Evolutionary conservation across 2,888 invertebrate genomes (phyloP).

Genomic region (Torymus texanus): DNA sequence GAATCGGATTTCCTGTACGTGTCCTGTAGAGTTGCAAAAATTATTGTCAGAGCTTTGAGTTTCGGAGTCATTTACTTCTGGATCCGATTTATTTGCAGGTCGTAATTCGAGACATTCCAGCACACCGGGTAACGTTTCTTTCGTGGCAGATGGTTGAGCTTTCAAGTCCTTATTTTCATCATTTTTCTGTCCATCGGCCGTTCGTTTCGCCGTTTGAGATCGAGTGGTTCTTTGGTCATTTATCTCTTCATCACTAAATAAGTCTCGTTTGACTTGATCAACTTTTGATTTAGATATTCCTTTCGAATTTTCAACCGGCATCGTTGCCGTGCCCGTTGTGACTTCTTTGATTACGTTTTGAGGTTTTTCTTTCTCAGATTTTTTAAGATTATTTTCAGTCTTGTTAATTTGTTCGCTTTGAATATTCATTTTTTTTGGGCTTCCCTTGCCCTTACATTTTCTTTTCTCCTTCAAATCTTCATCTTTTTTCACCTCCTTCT

Average conservation of each 20-base stretch:
- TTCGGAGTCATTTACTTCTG: constrained; percentile 39
- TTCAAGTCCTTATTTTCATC: too few relatives aligned
- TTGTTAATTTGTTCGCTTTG: constrained; percentile 14
- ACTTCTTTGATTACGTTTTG: constrained; percentile 19
- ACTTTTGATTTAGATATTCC: constrained; percentile 64
- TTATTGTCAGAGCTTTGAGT: not conserved
- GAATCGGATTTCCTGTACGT: constrained; percentile 49
- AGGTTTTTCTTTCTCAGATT: not conserved
- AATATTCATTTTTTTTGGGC: constrained; percentile 26
- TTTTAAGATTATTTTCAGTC: not conserved
- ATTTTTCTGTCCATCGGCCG: constrained; percentile 54
- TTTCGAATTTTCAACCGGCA: constrained; percentile 34
- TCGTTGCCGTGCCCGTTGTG: not conserved
- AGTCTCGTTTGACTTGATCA: constrained; percentile 69
- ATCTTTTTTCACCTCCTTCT: not conserved
- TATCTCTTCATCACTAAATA: constrained; percentile 70
- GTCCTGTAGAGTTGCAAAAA: constrained; percentile 34
- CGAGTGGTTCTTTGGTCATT: constrained; percentile 65
- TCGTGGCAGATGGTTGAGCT: constrained; percentile 5
- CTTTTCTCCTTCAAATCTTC: constrained; percentile 20
- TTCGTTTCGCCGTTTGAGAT: constrained; percentile 61
- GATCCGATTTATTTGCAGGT: constrained; percentile 65
- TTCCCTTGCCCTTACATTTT: constrained; percentile 14
- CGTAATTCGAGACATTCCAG: constrained; percentile 69
- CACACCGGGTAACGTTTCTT: constrained; percentile 64